Conservation (phyloP, 2,888 invertebrate genomes). For the Hypselothyrea guttata region DNA sequence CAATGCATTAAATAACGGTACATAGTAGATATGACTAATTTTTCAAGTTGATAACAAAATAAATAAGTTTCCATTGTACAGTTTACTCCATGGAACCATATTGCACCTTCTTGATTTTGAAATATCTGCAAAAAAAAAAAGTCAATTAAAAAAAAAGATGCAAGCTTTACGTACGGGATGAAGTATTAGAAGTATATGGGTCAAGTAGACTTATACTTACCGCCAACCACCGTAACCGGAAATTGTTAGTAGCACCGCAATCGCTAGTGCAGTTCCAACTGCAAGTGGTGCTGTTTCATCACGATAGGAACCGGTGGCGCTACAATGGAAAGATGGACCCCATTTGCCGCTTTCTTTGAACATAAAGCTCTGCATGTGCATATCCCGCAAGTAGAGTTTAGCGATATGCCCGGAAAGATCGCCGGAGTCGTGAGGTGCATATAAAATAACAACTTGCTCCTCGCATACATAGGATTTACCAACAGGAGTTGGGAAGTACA, state of each 20-base stretch:
- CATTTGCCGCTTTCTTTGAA: slow-evolving; percentile 88
- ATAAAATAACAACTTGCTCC: slow-evolving; percentile 87
- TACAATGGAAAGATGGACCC: slow-evolving; percentile 82
- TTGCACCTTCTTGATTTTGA: slow-evolving; percentile 94
- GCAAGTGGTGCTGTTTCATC: slow-evolving; percentile 94
- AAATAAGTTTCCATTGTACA: slow-evolving; percentile 7
- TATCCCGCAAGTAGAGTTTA: slow-evolving; percentile 86
- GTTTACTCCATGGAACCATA: slow-evolving; percentile 94
- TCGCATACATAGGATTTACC: slow-evolving; percentile 92
- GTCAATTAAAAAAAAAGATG: background rate
- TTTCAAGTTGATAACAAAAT: slow-evolving; percentile 43
- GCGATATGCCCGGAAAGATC: slow-evolving; percentile 84
- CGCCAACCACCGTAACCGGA: slow-evolving; percentile 90
- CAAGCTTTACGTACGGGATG: background rate
- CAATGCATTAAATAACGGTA: slow-evolving; percentile 53
- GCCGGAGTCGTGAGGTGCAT: slow-evolving; percentile 83
- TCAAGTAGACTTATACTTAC: slow-evolving; percentile 54
- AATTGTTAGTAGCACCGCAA: slow-evolving; percentile 90
- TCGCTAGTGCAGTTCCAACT: slow-evolving; percentile 91
- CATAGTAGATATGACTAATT: slow-evolving; percentile 47
- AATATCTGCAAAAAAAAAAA: slow-evolving; percentile 86
- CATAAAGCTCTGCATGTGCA: slow-evolving; percentile 94
- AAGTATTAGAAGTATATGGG: background rate
- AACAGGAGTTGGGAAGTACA: slow-evolving; percentile 92
- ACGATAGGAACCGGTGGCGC: slow-evolving; percentile 84